phyloP scores from a whole-genome alignment of 2,888 invertebrate genomes.

The Drosophila affinis region DNA sequence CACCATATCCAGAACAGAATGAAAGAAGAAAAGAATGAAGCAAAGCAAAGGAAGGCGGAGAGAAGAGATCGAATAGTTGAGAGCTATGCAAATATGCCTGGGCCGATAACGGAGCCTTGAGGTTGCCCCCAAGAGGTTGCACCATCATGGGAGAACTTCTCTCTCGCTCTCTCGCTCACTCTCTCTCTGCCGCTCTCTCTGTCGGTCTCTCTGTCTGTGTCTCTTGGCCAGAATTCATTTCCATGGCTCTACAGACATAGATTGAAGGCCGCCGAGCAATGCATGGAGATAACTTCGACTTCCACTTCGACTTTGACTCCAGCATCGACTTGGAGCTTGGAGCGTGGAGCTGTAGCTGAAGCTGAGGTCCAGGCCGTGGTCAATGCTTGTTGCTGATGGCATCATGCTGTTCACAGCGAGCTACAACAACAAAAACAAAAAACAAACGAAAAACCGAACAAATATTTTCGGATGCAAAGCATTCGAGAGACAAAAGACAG shows the following conservation, averaged over 20 bases:
- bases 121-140: constrained; percentile 11
- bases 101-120: constrained; percentile 45
- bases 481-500: constrained; percentile 4
- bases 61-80: constrained; percentile 16
- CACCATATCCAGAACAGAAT: background rate
- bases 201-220: background rate
- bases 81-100: constrained; percentile 50
- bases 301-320: constrained; percentile 1
- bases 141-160: constrained; percentile 19
- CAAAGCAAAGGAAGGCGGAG: background rate
- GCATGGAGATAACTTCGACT: constrained; percentile 53
- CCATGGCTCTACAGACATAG: constrained; percentile 27
- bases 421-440: constrained; percentile 32
- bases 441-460: constrained; percentile 34
- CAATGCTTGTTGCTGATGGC: constrained; percentile 62
- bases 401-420: constrained; percentile 73
- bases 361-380: constrained; percentile 42
- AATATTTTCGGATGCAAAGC: constrained; percentile 47
- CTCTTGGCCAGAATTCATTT: constrained; percentile 43
- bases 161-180: background rate
- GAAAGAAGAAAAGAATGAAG: constrained; percentile 6
- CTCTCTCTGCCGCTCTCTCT: background rate
- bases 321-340: constrained; percentile 1
- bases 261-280: constrained; percentile 69
- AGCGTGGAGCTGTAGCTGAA: no score